Evolutionary conservation across 2,797 vertebrate species (phyloP), one percentile per base, ranked within the genome.

Genomic region (Dermochelys coriacea): DNA sequence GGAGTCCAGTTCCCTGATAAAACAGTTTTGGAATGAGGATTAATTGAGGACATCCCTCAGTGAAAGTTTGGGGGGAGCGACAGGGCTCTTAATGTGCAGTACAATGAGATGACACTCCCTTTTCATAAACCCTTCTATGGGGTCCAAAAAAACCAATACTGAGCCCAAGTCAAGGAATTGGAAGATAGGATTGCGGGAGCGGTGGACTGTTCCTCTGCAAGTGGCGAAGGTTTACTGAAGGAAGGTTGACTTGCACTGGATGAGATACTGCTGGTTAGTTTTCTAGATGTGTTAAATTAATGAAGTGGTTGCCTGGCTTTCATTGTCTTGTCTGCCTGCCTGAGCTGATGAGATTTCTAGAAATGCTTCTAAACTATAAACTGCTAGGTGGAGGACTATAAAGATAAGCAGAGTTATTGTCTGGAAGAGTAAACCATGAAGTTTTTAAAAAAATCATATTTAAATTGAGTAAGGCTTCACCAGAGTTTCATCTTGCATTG

Each of bases 1-100:
- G 74, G 50, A 78, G 93, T 51, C 8, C 12, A 47, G 91, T 95
- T 93, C 16, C 71, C 77, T 92, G 80, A 88, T 85, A 54, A 93
- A 94, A 85, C n/a, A 45, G 82, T 86, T 74, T 18, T 23, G 25
- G 51, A 89, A 55, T 77, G 41, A 23, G 45, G 64, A 75, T 68
- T 89, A 55, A 82, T 0, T 47, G 71, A 84, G 61, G 50, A 12
- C 1, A 34, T 19, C 45, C 37, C 7, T 19, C 51, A 23, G 51
- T 37, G 25, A 5, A 0, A 9, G 77, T 11, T 1, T 91, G 57
- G 45, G 45, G 86, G 18, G 23, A 25, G 87, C 14, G 10, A 25
- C 55, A 57, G 55, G 55, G 25, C 55, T 57, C 55, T 57, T 57
- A 57, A 57, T 57, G 55, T 25, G 25, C 27, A 27, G 55, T 57